phyloP scores from a whole-genome alignment of 92 coral and sea anemone genomes.

The Phenganax marumi region DNA sequence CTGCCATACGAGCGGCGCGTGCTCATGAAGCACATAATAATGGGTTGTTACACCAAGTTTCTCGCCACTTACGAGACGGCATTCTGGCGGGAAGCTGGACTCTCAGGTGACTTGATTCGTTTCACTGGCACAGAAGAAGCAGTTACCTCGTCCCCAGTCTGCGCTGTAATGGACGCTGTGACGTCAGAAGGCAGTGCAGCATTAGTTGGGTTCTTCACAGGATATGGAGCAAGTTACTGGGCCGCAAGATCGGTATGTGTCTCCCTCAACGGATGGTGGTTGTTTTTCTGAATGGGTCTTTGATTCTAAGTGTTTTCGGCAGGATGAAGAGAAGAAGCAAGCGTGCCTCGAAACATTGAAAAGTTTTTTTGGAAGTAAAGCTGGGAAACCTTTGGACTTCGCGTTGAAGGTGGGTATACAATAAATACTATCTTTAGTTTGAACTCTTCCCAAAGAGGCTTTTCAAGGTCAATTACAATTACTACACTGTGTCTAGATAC shows the following conservation, averaged over 20 bases:
- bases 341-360: constrained; percentile 62
- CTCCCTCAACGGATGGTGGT: neutral
- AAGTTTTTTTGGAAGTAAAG: constrained; percentile 76
- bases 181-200: constrained; percentile 77
- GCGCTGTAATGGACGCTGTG: constrained; percentile 73
- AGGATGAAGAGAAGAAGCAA: constrained; percentile 76
- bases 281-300: neutral
- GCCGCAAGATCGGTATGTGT: constrained; percentile 66
- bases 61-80: constrained; percentile 77
- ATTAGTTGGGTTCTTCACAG: constrained; percentile 78
- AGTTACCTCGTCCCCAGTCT: constrained; percentile 68
- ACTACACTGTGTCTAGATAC: too few species aligned
- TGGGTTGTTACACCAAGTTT: constrained; percentile 81
- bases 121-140: constrained; percentile 48
- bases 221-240: constrained; percentile 87
- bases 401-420: constrained; percentile 62
- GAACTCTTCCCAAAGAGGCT: neutral
- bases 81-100: constrained; percentile 89
- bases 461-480: neutral
- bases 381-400: constrained; percentile 79
- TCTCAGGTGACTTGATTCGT: constrained; percentile 80
- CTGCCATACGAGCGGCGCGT: constrained; percentile 76
- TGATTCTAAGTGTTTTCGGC: neutral
- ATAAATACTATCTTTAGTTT: neutral
- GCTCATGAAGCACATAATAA: constrained; percentile 66